These are phyloP conservation scores for Drosophila dives DNA, from an alignment of 2,888 invertebrate species.

Conservation along the genomic window DNA sequence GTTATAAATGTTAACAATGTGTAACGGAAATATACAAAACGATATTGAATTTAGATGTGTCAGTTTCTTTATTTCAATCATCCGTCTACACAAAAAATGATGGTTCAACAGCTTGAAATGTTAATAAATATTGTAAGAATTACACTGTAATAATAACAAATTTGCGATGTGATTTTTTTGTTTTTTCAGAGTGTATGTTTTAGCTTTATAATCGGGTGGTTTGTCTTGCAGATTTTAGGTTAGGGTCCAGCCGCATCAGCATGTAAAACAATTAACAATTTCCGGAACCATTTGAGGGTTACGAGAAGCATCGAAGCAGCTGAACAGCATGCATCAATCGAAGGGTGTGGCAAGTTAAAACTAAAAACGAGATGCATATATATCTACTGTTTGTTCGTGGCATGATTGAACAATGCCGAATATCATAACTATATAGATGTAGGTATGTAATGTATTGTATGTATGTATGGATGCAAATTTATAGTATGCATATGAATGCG, in stretches of 20 bases:
- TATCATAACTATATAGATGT: constrained; percentile 32
- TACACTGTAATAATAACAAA: constrained; percentile 49
- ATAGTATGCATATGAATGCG: constrained; percentile 33
- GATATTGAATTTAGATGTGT: constrained; percentile 58
- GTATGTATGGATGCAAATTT: constrained; percentile 24
- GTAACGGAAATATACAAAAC: neutral
- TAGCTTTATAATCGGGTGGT: constrained; percentile 25
- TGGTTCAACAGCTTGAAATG: constrained; percentile 68
- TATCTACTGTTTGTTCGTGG: constrained; percentile 36
- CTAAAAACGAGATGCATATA: constrained; percentile 77
- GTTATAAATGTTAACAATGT: neutral
- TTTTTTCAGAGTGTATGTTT: neutral
- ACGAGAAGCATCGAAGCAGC: constrained; percentile 38
- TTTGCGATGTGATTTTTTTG: constrained; percentile 23
- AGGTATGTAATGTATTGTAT: constrained; percentile 25
- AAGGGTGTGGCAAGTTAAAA: constrained; percentile 80
- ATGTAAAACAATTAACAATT: constrained; percentile 74
- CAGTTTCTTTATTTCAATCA: constrained; percentile 76
- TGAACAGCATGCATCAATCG: constrained; percentile 48
- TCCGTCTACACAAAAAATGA: constrained; percentile 66
- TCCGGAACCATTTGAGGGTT: constrained; percentile 68
- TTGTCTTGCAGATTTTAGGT: constrained; percentile 43
- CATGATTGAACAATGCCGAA: constrained; percentile 33
- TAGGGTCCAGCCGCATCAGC: constrained; percentile 61
- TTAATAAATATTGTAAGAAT: constrained; percentile 74